Conservation (phyloP, 1,140 invertebrate genomes). For the Pectinophora gossypiella region DNA sequence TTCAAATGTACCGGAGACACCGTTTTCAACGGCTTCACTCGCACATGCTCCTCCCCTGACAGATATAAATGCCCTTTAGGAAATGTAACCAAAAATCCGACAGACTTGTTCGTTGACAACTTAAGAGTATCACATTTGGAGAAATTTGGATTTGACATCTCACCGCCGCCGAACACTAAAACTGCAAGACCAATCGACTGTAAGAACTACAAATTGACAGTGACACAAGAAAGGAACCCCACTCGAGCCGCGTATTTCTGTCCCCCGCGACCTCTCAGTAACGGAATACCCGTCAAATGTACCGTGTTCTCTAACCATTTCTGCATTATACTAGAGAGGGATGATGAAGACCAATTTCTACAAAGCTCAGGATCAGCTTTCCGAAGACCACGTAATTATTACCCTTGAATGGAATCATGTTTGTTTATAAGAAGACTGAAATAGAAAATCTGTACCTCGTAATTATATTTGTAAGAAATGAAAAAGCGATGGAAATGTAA, state of each 20-base stretch:
- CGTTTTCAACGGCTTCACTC: constrained; percentile 54
- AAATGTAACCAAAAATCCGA: constrained; percentile 25
- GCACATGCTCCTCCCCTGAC: constrained; percentile 47
- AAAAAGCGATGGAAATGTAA: too few species aligned
- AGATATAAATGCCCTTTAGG: constrained; percentile 52
- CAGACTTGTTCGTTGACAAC: constrained; percentile 26
- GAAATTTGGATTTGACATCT: neutral
- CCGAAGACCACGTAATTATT: constrained; percentile 37
- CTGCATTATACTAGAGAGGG: constrained; percentile 55
- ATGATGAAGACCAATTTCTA: constrained; percentile 53
- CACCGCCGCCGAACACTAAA: constrained; percentile 4
- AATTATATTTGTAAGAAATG: too few species aligned
- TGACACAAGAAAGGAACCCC: constrained; percentile 46
- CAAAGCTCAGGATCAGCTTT: constrained; percentile 33
- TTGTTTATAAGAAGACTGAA: too few species aligned
- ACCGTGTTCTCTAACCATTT: constrained; percentile 66
- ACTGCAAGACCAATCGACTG: constrained; percentile 50
- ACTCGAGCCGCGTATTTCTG: constrained; percentile 54
- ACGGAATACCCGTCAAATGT: constrained; percentile 41
- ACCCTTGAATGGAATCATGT: too few species aligned
- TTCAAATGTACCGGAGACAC: constrained; percentile 65
- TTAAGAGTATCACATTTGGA: constrained; percentile 6
- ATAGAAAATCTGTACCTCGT: too few species aligned
- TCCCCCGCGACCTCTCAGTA: constrained; percentile 37
- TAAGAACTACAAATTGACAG: constrained; percentile 59